Evolutionary conservation across 2,888 invertebrate species (phyloP), one percentile per base, ranked within the genome.

Genomic region (Tribolium freemani): DNA sequence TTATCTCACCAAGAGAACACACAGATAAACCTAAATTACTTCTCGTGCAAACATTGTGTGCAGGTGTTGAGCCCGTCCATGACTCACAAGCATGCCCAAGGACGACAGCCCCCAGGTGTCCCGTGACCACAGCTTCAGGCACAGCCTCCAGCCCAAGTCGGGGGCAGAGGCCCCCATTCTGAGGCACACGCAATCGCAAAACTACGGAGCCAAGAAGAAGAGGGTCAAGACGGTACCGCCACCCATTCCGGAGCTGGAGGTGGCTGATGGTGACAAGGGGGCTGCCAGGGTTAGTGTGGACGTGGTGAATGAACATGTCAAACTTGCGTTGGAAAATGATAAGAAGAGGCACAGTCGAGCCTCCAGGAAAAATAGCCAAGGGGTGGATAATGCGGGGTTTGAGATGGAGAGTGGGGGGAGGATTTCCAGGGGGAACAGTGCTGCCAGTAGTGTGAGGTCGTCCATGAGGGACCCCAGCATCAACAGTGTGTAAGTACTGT

Each of bases 381-480:
- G 72, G 73, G 1, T 80, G 63, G 82, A 80, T n/a, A 82, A 82
- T 69, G 72, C 50, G 20, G 80, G 73, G 0, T 81, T 74, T 60
- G 81, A 81, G 48, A 13, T 21, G n/a, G 71, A 63, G 13, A 8
- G 50, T 56, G 30, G 20, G 10, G 48, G 16, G 48, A 72, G 72
- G 9, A 75, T 69, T 58, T 48, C 75, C 26, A 77, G 67, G 16
- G 70, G 68, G n/a, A 72, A 61, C 38, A 72, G 72, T 50, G 64
- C 30, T 58, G 67, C 72, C 6, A 76, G 78, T 26, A 77, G 78
- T 60, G 74, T 75, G 4, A 72, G 76, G 31, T 70, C 77, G 5
- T 81, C 82, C 5, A 77, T 79, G 9, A 79, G 81, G 66, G 76
- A 79, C 38, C 81, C 80, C 0, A 83, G 83, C 61, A 68, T 83